Evolutionary conservation across 2,113 vertebrate species (phyloP), one percentile per base, ranked within the genome.

Genomic region (Macroglossus sobrinus): DNA sequence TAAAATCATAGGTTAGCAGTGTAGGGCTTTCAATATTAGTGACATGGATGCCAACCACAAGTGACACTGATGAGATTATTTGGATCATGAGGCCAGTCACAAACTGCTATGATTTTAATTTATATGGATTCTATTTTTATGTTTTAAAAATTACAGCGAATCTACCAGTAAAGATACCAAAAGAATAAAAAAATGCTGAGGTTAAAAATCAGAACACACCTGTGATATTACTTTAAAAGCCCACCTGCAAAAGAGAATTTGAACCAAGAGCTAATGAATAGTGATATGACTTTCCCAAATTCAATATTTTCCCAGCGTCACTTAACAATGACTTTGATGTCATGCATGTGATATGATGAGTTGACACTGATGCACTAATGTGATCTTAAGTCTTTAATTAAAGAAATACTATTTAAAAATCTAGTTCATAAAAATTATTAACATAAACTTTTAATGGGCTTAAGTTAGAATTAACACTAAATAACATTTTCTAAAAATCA

Each of bases 341-440:
- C 38, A 75, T 72, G 50, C 80, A 72, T 50, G 21, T 50, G 81
- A 84, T 80, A 26, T 38, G 59, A 50, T 89, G 95, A 95, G 22
- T 57, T 33, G 43, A 80, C 66, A 47, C 43, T 47, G 68, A 68
- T 66, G 68, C 74, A 14, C 74, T 72, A 63, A 26, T 68, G 16
- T 43, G 69, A 57, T 61, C 69, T 66, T 6, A 18, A 89, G 95
- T 97, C 30, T 89, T 79, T 72, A 95, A 30, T 93, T 97, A 96
- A 85, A 95, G 94, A 84, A 97, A 81, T 66, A 40, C 22, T 94
- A 2, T 71, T 97, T 89, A 85, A 93, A 92, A 93, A 78, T 89
- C 78, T 24, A 80, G 40, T 94, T 95, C 94, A 84, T 97, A 97
- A 95, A 95, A 98, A 88, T 92, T 63, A 96, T 92, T 97, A 97